These are phyloP conservation scores for Idris sp. DNA, from an alignment of 1,140 invertebrate genomes.

Conservation along the genomic window DNA sequence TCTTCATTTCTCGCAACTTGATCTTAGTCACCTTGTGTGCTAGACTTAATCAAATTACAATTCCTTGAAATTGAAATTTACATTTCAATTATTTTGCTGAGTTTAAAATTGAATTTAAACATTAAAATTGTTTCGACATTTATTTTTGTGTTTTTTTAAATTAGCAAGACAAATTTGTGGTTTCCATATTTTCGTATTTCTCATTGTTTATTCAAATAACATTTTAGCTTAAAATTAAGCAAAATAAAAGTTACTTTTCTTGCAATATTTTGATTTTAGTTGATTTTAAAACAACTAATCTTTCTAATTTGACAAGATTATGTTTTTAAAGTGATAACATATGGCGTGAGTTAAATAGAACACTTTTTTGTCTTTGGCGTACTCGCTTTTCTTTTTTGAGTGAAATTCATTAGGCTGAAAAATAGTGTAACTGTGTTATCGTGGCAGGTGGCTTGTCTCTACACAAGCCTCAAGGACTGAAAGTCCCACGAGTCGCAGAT, in stretches of 20 bases:
- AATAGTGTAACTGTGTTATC: constrained; percentile 37
- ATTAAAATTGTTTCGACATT: no score
- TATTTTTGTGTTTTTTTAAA: no score
- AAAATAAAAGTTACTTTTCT: neutral
- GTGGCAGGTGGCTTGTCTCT: constrained; percentile 72
- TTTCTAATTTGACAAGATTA: constrained; percentile 13
- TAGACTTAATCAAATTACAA: constrained; percentile 28
- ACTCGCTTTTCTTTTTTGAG: constrained; percentile 29
- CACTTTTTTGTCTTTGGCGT: constrained; percentile 10
- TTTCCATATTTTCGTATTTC: no score
- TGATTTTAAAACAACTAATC: constrained; percentile 3
- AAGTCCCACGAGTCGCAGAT: constrained; percentile 65
- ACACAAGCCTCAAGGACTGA: constrained; percentile 40
- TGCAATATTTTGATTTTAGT: constrained; percentile 11
- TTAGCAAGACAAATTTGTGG: no score
- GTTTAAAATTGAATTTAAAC: no score
- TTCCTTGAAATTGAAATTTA: no score
- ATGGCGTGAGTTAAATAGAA: neutral
- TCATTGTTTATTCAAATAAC: no score
- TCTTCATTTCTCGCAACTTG: constrained; percentile 40
- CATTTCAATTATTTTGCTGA: no score
- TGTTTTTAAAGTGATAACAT: constrained; percentile 11
- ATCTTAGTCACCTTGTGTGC: constrained; percentile 10
- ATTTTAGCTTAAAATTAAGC: no score
- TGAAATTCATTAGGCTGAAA: constrained; percentile 36